Evolutionary conservation across 2,888 invertebrate species (phyloP).

Genomic region (Thera obeliscata): DNA sequence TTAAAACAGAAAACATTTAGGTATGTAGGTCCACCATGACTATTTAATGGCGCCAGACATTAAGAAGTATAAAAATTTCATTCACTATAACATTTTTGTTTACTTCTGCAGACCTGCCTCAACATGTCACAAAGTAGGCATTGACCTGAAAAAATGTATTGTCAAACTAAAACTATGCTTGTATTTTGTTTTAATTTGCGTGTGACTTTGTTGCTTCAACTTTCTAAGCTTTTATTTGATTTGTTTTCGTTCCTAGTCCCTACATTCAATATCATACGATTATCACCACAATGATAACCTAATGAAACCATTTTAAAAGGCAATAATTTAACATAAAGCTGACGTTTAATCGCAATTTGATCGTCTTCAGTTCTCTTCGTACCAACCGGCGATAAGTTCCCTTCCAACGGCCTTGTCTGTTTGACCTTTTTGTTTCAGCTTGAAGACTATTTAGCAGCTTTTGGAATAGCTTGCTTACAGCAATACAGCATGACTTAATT

Average conservation of each 20-base stretch:
- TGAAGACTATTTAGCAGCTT: constrained; percentile 39
- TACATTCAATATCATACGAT: not conserved
- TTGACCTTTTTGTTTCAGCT: constrained; percentile 75
- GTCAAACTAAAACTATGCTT: too few species aligned
- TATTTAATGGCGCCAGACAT: too few species aligned
- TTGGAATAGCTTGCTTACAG: not conserved
- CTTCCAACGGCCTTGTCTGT: constrained; percentile 74
- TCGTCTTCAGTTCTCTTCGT: constrained; percentile 61
- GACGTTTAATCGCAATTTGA: constrained; percentile 70
- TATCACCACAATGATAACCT: constrained; percentile 2
- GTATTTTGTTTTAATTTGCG: too few species aligned
- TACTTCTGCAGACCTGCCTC: too few species aligned
- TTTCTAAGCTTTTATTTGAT: too few species aligned
- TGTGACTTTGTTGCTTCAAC: too few species aligned
- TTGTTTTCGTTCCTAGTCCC: not conserved
- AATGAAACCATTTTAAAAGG: constrained; percentile 47
- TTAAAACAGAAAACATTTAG: too few species aligned
- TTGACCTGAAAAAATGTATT: too few species aligned
- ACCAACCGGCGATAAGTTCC: constrained; percentile 74
- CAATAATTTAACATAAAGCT: constrained; percentile 65
- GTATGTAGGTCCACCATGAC: too few species aligned
- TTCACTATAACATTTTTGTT: too few species aligned
- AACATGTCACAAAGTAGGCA: too few species aligned
- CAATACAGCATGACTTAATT: not conserved
- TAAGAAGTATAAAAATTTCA: too few species aligned